These are phyloP conservation scores for Eupelmus urozonus DNA, from an alignment of 2,888 invertebrate genomes.

Conservation along the genomic window DNA sequence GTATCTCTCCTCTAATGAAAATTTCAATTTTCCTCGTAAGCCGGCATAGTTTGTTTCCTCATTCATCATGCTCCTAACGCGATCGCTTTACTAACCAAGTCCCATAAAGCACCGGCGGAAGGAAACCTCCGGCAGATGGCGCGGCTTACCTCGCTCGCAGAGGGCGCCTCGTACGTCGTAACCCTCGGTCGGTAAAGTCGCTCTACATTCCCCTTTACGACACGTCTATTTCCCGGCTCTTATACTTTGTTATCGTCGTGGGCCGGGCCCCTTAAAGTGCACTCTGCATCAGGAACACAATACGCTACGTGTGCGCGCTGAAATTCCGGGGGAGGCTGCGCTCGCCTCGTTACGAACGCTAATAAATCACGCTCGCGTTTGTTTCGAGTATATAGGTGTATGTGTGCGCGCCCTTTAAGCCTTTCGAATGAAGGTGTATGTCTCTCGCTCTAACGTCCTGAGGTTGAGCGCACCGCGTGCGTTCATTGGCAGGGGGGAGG, in stretches of 20 bases:
- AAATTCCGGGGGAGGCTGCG: conserved; percentile 49
- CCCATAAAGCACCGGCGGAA: conserved; percentile 37
- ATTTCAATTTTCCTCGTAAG: conserved; percentile 43
- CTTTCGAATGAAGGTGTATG: conserved; percentile 20
- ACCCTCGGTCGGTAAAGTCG: conserved; percentile 32
- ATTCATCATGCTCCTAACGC: not conserved
- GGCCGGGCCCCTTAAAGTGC: not conserved
- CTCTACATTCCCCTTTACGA: conserved; percentile 39
- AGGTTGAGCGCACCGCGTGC: not conserved
- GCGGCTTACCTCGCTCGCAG: too few relatives aligned
- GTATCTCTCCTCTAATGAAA: conserved; percentile 20
- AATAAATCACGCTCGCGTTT: conserved; percentile 49
- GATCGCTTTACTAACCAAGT: conserved; percentile 30
- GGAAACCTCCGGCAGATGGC: not conserved
- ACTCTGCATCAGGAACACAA: too few relatives aligned
- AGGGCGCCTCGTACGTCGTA: not conserved
- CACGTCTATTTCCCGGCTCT: conserved; percentile 32
- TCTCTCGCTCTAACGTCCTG: not conserved
- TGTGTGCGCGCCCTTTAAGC: not conserved
- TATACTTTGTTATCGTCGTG: conserved; percentile 6
- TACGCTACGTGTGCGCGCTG: not conserved
- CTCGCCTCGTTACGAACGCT: conserved; percentile 47
- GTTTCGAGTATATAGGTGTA: conserved; percentile 39
- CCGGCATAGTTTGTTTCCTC: conserved; percentile 7
- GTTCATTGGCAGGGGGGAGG: conserved; percentile 13